These are phyloP conservation scores for Lithophane ornitopus DNA, from an alignment of 2,888 invertebrate genomes.

Conservation along the genomic window DNA sequence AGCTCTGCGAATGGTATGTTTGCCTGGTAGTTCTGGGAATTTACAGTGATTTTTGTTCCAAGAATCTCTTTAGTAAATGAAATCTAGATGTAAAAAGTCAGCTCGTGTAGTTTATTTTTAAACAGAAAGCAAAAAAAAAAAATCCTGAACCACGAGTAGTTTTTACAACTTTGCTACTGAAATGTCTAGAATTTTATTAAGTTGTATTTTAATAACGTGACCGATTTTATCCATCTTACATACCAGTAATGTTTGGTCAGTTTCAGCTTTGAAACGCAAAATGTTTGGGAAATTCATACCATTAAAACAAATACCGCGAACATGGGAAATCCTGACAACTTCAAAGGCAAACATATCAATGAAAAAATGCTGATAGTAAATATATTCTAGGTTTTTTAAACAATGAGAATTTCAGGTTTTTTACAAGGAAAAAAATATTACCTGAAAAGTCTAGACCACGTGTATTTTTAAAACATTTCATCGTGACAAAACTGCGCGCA, in stretches of 20 bases:
- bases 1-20: constrained; percentile 55
- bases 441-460: not conserved
- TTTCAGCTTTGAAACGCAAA: not conserved
- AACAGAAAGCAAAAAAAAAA: not conserved
- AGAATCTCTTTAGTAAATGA: constrained; percentile 42
- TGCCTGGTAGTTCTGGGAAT: constrained; percentile 54
- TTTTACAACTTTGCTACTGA: constrained; percentile 5
- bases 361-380: not conserved
- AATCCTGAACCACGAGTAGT: not conserved
- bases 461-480: constrained; percentile 9
- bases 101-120: constrained; percentile 11
- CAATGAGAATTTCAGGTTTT: not conserved
- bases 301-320: not conserved
- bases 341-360: not conserved
- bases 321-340: not conserved
- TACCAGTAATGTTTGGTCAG: not conserved
- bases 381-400: too few relatives aligned
- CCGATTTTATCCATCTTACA: not conserved
- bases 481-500: constrained; percentile 24
- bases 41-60: constrained; percentile 45
- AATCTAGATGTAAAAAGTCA: constrained; percentile 21
- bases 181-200: constrained; percentile 1
- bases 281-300: not conserved
- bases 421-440: not conserved
- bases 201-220: not conserved